Evolutionary conservation across 2,888 invertebrate genomes (phyloP), one percentile per base, ranked within the genome.

Genomic region (Hedya salicella): DNA sequence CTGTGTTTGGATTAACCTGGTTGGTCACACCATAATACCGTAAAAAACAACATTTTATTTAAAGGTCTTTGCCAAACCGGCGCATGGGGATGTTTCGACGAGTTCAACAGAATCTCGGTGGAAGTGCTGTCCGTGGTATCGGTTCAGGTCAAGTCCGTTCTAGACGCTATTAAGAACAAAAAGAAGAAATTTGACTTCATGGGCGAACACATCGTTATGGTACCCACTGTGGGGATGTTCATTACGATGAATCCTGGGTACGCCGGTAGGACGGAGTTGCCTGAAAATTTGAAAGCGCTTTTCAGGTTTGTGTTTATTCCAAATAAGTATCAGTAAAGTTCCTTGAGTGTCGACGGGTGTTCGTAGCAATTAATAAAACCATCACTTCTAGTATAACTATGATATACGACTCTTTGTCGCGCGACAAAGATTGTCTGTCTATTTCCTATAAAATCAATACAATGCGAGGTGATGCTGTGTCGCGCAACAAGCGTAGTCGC

Each of bases 231-330:
- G 42, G 98, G 98, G 1, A 95, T 98, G 90, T 98, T 98, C 78
- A 98, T 98, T 67, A 98, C 98, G 0, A 98, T 98, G 98, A 98
- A 98, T 88, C 98, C 98, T 0, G 98, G 98, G 16, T 98, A 98
- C 82, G 98, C 98, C 1, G 98, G 98, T 0, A 93, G 98, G 72
- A 96, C 97, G 0, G 97, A 97, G 83, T 89, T 97, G 59, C 97
- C 97, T 0, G 97, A 97, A 86, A 97, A 97, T 87, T 85, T 94
- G 82, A 93, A 95, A 79, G 95, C 95, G 2, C 78, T 95, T 8
- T 95, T 95, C 78, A 93, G 93, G 93, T 92, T 60, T 68, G 54
- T 53, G 42, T 3, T 21, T n/a, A 8, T 3, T 36, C 6, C 25
- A 8, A 6, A 50, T 13, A 21, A 11, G 42, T 8, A 21, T 56